Percentiles rank a stretch among this genome's conserved stretches.
Conservation (phyloP, 1,140 invertebrate genomes). For the Thereuonema tuberculata region DNA sequence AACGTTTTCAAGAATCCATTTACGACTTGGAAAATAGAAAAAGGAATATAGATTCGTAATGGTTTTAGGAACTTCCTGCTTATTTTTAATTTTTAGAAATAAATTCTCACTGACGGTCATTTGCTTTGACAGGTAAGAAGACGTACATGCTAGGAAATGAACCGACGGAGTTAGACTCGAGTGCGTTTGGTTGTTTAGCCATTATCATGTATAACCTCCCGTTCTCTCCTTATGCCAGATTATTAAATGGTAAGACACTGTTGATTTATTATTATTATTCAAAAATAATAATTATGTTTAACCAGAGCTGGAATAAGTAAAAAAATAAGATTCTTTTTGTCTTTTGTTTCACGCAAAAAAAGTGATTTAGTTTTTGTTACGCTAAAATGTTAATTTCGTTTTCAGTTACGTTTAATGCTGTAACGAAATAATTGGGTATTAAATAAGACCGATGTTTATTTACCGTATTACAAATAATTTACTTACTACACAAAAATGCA, state of each 20-base stretch:
- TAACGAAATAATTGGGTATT: neutral
- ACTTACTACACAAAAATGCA: too few relatives aligned
- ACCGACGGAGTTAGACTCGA: neutral
- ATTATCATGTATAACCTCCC: constrained; percentile 1
- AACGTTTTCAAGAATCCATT: too few relatives aligned
- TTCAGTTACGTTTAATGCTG: neutral
- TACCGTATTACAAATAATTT: too few relatives aligned
- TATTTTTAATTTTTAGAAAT: too few relatives aligned
- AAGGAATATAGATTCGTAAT: too few relatives aligned
- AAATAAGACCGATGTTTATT: too few relatives aligned
- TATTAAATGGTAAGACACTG: neutral
- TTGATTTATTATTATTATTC: neutral
- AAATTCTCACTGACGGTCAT: too few relatives aligned
- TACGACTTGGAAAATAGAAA: too few relatives aligned
- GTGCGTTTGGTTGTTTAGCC: neutral
- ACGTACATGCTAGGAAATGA: neutral
- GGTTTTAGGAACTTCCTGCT: too few relatives aligned
- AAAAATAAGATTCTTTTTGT: neutral
- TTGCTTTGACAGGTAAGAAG: neutral
- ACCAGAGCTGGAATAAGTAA: neutral
- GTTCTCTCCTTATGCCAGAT: constrained; percentile 2
- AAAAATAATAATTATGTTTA: neutral
- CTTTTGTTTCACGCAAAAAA: neutral
- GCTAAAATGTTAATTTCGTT: neutral
- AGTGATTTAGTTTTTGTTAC: too few relatives aligned